Conservation (phyloP, 2,797 vertebrate genomes). For the Microchirus variegatus region DNA sequence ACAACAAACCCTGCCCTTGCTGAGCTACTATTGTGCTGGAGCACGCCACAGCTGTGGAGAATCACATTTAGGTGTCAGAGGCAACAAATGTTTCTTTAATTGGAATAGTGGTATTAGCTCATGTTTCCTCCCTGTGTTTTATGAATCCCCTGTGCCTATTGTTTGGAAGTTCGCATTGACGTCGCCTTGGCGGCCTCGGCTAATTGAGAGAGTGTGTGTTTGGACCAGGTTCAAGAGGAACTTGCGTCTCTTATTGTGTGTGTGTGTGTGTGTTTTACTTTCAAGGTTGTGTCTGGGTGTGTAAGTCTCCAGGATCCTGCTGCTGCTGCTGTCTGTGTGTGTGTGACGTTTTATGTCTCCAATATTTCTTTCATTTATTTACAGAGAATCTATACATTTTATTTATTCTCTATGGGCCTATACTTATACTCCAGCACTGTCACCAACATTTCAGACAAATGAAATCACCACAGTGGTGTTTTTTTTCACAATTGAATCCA, state of each 20-base stretch:
- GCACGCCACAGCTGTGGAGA: conserved; percentile 74
- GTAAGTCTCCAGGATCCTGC: conserved; percentile 18
- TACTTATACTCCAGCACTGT: background rate
- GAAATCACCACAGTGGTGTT: conserved; percentile 28
- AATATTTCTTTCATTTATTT: conserved; percentile 23
- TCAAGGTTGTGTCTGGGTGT: conserved; percentile 29
- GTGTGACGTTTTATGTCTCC: background rate
- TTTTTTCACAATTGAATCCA: no score
- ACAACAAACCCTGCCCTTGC: conserved; percentile 68
- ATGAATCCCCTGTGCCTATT: conserved; percentile 79
- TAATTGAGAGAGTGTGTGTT: conserved; percentile 78
- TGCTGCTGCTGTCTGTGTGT: background rate
- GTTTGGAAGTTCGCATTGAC: conserved; percentile 75
- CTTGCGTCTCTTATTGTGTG: conserved; percentile 44
- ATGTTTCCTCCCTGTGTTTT: conserved; percentile 77
- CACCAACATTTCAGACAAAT: conserved; percentile 43
- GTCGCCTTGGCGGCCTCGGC: conserved; percentile 70
- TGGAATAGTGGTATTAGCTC: conserved; percentile 81
- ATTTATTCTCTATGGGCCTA: conserved; percentile 14
- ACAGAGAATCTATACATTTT: conserved; percentile 4
- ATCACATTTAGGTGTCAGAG: conserved; percentile 80
- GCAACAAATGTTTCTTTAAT: conserved; percentile 81
- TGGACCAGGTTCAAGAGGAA: conserved; percentile 75
- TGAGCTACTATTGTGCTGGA: conserved; percentile 70
- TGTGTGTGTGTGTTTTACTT: conserved; percentile 19